Evolutionary conservation across 2,888 invertebrate genomes (phyloP).

Genomic region (Thymelicus lineola): DNA sequence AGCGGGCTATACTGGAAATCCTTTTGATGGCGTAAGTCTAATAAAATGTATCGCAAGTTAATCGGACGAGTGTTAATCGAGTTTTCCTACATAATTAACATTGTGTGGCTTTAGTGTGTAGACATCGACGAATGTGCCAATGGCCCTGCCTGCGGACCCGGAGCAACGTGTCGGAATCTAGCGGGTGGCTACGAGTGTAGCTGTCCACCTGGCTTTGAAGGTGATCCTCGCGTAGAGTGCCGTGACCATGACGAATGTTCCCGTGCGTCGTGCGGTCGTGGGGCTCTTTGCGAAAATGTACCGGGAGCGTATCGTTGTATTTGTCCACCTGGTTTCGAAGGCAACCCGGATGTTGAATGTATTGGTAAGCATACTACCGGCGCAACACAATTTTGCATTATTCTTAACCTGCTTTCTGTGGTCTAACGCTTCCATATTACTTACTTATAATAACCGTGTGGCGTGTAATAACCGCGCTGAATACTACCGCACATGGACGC

Average conservation of each 20-base stretch:
- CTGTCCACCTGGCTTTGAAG: constrained; percentile 93
- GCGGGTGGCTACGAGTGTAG: constrained; percentile 93
- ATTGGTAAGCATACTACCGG: constrained; percentile 84
- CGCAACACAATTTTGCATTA: constrained; percentile 55
- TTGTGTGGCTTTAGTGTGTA: constrained; percentile 85
- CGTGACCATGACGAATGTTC: constrained; percentile 91
- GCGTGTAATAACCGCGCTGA: constrained; percentile 63
- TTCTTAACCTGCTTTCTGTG: constrained; percentile 57
- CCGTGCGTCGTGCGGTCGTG: constrained; percentile 90
- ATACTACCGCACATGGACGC: constrained; percentile 78
- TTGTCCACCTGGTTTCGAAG: constrained; percentile 93
- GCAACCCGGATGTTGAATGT: constrained; percentile 91
- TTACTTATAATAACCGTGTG: constrained; percentile 50
- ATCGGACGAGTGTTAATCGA: not conserved
- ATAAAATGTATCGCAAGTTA: constrained; percentile 9
- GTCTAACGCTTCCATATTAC: constrained; percentile 75
- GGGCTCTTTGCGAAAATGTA: constrained; percentile 91
- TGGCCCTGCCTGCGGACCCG: constrained; percentile 90
- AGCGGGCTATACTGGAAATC: constrained; percentile 93
- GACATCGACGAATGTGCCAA: constrained; percentile 94
- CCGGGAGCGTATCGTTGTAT: constrained; percentile 92
- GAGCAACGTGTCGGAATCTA: constrained; percentile 92
- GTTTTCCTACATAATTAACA: not conserved
- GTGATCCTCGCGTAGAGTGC: constrained; percentile 91
- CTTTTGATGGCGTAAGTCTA: constrained; percentile 82